Conservation (phyloP, 2,888 invertebrate species). For the Tromatobia lineatoria region DNA sequence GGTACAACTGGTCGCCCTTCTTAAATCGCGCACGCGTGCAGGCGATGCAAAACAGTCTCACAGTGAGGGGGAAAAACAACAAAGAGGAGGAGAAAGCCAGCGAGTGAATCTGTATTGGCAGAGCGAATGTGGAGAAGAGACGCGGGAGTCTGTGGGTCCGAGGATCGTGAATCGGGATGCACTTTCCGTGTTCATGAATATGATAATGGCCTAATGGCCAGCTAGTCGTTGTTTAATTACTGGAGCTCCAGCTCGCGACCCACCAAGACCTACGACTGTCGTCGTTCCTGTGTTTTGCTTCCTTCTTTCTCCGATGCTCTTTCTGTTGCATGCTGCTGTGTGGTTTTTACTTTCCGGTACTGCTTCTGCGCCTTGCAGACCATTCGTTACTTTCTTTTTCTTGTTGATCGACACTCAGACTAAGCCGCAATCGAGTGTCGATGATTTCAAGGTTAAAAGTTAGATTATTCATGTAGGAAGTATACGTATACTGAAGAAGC, state of each 20-base stretch:
- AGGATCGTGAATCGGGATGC: conserved; percentile 82
- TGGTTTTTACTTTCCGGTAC: background rate
- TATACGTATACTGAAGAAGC: no score
- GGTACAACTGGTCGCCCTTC: no score
- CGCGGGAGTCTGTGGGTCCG: conserved; percentile 66
- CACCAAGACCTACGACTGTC: conserved; percentile 72
- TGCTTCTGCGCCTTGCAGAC: background rate
- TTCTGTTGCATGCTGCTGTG: conserved; percentile 11
- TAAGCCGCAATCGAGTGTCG: no score
- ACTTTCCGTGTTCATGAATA: conserved; percentile 85
- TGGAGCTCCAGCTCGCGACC: conserved; percentile 74
- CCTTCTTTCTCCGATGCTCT: conserved; percentile 28
- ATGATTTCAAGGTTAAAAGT: background rate
- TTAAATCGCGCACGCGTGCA: conserved; percentile 18
- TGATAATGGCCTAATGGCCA: conserved; percentile 85
- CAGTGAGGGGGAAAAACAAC: conserved; percentile 58
- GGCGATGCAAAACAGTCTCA: conserved; percentile 20
- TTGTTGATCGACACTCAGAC: background rate
- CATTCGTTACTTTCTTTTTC: background rate
- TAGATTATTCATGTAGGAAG: background rate
- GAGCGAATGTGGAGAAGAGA: conserved; percentile 30
- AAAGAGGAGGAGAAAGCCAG: conserved; percentile 39
- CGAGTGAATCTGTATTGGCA: conserved; percentile 50
- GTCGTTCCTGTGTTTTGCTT: conserved; percentile 46
- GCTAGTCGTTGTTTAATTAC: conserved; percentile 85